A percentile compares a stretch with the other conserved stretches of the same genome.
These are phyloP conservation scores for Diachasmimorpha longicaudata DNA, from an alignment of 1,140 invertebrate genomes.

Conservation along the genomic window DNA sequence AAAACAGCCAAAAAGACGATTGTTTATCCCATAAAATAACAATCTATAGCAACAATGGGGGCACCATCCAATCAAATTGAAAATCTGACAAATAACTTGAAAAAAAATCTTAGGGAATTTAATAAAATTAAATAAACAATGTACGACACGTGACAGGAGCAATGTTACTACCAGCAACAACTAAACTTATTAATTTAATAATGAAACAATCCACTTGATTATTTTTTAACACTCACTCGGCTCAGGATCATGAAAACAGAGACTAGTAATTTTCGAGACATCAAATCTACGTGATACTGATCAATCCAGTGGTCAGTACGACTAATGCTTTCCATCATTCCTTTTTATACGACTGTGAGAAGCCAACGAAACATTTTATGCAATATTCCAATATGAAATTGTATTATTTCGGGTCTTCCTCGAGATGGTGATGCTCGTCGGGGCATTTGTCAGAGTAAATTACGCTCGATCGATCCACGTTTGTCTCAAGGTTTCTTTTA, in stretches of 20 bases:
- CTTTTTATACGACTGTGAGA: conserved; percentile 24
- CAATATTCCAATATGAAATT: conserved; percentile 47
- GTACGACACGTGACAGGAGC: too few species aligned
- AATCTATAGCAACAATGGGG: too few species aligned
- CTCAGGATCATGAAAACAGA: not conserved
- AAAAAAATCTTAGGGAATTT: too few species aligned
- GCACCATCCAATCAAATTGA: too few species aligned
- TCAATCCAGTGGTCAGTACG: conserved; percentile 10
- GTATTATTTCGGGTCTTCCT: conserved; percentile 11
- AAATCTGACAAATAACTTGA: too few species aligned
- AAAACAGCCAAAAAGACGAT: too few species aligned
- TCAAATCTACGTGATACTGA: conserved; percentile 25
- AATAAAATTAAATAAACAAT: too few species aligned
- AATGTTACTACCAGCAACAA: too few species aligned
- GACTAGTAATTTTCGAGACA: conserved; percentile 8
- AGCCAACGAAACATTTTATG: conserved; percentile 51
- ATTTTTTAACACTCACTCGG: too few species aligned
- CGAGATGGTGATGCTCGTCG: conserved; percentile 21
- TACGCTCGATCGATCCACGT: conserved; percentile 25
- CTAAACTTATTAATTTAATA: too few species aligned
- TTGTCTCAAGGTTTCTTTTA: conserved; percentile 9
- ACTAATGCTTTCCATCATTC: not conserved
- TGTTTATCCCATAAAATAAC: too few species aligned
- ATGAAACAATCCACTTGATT: too few species aligned
- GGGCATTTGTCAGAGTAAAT: conserved; percentile 28